These are phyloP conservation scores for Acanthurus lineatus DNA, from an alignment of 2,797 vertebrate genomes.

Conservation along the genomic window DNA sequence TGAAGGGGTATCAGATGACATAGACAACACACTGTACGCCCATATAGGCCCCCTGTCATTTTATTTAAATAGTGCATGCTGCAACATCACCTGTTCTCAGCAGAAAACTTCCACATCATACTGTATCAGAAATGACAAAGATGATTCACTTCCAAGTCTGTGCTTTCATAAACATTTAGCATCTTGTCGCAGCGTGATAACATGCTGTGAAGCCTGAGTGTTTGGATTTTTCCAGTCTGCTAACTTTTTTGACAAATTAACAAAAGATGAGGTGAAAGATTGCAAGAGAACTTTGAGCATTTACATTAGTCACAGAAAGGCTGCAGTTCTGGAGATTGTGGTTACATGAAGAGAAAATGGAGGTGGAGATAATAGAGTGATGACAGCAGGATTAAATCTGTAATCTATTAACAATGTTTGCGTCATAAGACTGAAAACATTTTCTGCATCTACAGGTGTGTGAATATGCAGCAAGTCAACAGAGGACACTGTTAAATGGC, in stretches of 20 bases:
- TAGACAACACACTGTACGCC: neutral
- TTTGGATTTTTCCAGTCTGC: constrained; percentile 17
- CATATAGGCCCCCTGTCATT: constrained; percentile 4
- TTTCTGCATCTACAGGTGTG: neutral
- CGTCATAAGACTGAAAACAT: neutral
- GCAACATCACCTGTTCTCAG: constrained; percentile 3
- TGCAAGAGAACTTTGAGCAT: constrained; percentile 7
- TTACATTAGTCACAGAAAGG: constrained; percentile 19
- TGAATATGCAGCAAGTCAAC: neutral
- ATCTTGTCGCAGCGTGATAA: constrained; percentile 14
- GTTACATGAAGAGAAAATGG: constrained; percentile 1
- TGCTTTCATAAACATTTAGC: constrained; percentile 31
- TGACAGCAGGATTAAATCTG: constrained; percentile 18
- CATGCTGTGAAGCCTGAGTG: neutral
- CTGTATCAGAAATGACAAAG: constrained; percentile 28
- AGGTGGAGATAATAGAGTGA: constrained; percentile 20
- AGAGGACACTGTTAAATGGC: neutral
- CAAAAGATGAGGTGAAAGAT: constrained; percentile 18
- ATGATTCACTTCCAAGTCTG: constrained; percentile 10
- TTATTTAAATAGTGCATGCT: neutral
- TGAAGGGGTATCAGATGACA: constrained; percentile 14
- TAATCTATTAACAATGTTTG: neutral
- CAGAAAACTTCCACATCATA: constrained; percentile 9
- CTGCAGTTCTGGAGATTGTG: constrained; percentile 1
- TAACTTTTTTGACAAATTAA: constrained; percentile 16